A percentile compares a stretch with the other conserved stretches of the same genome.
Evolutionary conservation across 2,113 vertebrate species (phyloP).

Genomic region (Cynocephalus volans): DNA sequence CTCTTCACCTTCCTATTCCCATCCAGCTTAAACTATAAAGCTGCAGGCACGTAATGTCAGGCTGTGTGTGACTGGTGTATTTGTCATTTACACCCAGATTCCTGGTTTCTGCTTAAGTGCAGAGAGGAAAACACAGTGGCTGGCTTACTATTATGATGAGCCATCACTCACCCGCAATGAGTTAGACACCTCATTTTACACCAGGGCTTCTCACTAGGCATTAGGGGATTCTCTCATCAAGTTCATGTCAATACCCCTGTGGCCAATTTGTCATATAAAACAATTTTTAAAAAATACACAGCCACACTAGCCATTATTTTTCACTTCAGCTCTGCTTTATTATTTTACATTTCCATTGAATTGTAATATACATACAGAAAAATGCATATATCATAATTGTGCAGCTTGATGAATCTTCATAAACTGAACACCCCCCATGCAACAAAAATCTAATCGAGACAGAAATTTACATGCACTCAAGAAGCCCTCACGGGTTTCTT

Average conservation of each 20-base stretch:
- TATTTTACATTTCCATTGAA: not conserved
- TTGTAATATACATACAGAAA: conserved; percentile 1
- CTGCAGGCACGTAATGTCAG: not conserved
- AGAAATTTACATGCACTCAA: not conserved
- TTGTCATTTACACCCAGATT: not conserved
- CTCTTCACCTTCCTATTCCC: not conserved
- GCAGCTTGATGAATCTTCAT: not conserved
- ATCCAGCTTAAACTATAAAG: not conserved
- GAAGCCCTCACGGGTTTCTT: not conserved
- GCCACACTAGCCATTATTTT: not conserved
- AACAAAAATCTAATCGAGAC: not conserved
- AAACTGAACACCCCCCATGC: not conserved
- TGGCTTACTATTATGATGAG: not conserved
- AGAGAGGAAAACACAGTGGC: conserved; percentile 26
- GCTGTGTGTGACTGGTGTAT: conserved; percentile 18
- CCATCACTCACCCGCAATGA: not conserved
- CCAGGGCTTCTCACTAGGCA: not conserved
- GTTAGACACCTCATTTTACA: not conserved
- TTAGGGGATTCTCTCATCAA: conserved; percentile 55
- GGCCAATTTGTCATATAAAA: conserved; percentile 13
- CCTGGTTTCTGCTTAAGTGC: conserved; percentile 50
- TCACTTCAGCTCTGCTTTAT: not conserved
- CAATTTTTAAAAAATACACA: not conserved
- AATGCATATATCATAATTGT: not conserved
- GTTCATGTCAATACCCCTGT: not conserved